Percentiles rank a stretch among this genome's conserved stretches.
Conservation (phyloP, 2,888 invertebrate species). For the Cryptocephalus primarius region DNA sequence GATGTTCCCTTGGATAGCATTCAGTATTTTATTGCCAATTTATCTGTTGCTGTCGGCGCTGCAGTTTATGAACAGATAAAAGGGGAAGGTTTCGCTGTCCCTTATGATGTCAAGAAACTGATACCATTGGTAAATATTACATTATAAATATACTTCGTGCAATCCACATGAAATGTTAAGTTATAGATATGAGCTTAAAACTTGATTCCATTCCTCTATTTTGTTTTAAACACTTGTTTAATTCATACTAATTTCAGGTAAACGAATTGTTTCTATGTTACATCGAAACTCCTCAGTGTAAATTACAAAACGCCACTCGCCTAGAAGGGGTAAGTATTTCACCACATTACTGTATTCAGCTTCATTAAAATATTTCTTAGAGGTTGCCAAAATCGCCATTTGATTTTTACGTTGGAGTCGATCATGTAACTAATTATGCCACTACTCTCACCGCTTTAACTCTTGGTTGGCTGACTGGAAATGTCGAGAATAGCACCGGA, state of each 20-base stretch:
- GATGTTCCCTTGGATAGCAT: slow-evolving; percentile 39
- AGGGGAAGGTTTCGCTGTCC: slow-evolving; percentile 23
- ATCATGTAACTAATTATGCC: slow-evolving; percentile 37
- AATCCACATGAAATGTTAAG: too few relatives aligned
- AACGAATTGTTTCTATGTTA: slow-evolving; percentile 74
- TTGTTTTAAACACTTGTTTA: not conserved
- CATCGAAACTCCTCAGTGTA: slow-evolving; percentile 59
- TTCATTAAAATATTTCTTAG: not conserved
- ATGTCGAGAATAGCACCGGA: slow-evolving; percentile 28
- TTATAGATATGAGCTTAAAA: too few relatives aligned
- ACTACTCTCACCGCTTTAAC: slow-evolving; percentile 50
- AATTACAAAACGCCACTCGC: slow-evolving; percentile 47
- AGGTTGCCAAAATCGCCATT: slow-evolving; percentile 35
- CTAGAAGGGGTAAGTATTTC: not conserved
- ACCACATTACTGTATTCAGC: not conserved
- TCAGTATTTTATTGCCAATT: slow-evolving; percentile 53
- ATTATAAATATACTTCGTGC: too few relatives aligned
- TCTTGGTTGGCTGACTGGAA: slow-evolving; percentile 52
- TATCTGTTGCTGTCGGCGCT: slow-evolving; percentile 55
- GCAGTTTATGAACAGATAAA: slow-evolving; percentile 53
- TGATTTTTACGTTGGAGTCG: slow-evolving; percentile 54
- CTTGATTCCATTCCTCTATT: too few relatives aligned
- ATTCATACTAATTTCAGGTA: slow-evolving; percentile 35
- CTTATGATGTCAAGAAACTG: not conserved
- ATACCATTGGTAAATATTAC: not conserved